phyloP scores from a whole-genome alignment of 2,797 vertebrate genomes.

The Eutrigla gurnardus region DNA sequence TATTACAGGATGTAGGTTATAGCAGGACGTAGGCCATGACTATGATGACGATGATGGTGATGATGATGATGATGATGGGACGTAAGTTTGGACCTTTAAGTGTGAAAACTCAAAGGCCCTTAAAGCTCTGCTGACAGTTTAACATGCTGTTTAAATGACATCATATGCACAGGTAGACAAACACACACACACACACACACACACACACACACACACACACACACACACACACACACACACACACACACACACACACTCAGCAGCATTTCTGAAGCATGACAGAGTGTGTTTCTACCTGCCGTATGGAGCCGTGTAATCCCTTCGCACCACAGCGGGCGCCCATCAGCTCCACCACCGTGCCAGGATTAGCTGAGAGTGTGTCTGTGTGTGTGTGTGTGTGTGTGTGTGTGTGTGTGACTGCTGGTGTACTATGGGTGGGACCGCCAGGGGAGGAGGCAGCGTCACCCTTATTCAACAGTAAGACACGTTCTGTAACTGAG shows the following conservation, averaged over 20 bases:
- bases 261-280: constrained; percentile 43
- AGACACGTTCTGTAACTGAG: not conserved
- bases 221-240: constrained; percentile 29
- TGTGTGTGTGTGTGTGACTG: constrained; percentile 7
- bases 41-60: too few species aligned
- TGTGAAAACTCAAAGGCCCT: too few species aligned
- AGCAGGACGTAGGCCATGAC: not conserved
- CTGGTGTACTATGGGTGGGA: too few species aligned
- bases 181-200: constrained; percentile 17
- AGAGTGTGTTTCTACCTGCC: constrained; percentile 38
- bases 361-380: not conserved
- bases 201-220: constrained; percentile 26
- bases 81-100: not conserved
- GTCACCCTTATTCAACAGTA: not conserved
- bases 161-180: not conserved
- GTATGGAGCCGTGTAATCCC: constrained; percentile 44
- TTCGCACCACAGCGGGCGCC: constrained; percentile 34
- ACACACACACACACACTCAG: constrained; percentile 31
- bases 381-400: constrained; percentile 25
- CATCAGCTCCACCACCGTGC: constrained; percentile 38
- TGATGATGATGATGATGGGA: not conserved
- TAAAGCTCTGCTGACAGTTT: too few species aligned
- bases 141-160: not conserved
- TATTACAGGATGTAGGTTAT: too few species aligned
- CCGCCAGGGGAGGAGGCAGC: not conserved